phyloP scores from a whole-genome alignment of 2,113 vertebrate species.

The Chitala chitala region DNA sequence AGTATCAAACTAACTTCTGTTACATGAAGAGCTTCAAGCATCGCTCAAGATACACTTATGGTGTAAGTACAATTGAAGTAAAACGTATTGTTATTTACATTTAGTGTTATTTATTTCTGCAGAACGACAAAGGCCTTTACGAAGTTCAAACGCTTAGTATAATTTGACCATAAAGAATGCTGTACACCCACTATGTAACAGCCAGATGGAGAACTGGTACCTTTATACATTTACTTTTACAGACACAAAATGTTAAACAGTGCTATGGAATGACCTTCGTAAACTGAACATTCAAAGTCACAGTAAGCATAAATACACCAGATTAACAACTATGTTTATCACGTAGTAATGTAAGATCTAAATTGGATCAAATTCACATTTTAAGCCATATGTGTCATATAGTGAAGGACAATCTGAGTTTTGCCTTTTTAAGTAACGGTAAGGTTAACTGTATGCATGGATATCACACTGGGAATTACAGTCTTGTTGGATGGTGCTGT shows the following conservation, averaged over 20 bases:
- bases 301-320: neutral
- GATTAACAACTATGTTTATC: no score
- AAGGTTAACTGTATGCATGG: neutral
- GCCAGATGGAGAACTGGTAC: no score
- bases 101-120: no score
- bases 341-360: neutral
- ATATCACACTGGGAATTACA: neutral
- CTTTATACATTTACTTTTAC: neutral
- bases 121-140: no score
- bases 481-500: constrained; percentile 38
- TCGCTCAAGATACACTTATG: no score
- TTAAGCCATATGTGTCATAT: neutral
- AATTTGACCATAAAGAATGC: no score
- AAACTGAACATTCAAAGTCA: neutral
- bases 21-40: no score
- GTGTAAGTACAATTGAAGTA: no score
- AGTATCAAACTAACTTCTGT: no score
- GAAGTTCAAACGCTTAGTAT: no score
- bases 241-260: neutral
- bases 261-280: neutral
- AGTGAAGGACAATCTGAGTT: neutral
- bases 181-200: no score
- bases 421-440: neutral
- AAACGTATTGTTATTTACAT: no score
- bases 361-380: neutral